Conservation (phyloP, 2,888 invertebrate genomes). For the Yponomeuta evonymella region DNA sequence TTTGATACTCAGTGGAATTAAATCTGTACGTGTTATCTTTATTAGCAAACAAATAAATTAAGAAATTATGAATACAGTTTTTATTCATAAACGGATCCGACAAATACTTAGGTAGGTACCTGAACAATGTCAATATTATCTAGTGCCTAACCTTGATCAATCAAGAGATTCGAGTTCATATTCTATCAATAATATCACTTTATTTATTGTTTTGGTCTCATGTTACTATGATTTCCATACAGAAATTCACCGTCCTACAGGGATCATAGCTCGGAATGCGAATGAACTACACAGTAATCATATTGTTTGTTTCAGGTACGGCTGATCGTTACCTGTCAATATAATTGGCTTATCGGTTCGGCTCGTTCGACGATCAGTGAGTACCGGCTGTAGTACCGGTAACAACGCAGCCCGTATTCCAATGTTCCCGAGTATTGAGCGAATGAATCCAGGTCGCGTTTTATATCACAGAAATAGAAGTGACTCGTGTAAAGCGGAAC, state of each 20-base stretch:
- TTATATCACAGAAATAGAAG: conserved; percentile 15
- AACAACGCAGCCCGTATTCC: conserved; percentile 13
- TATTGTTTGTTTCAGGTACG: conserved; percentile 9
- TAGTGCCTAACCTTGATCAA: background rate
- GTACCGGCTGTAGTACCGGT: conserved; percentile 3
- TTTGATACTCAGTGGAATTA: background rate
- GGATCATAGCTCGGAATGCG: background rate
- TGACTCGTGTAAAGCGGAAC: conserved; percentile 34
- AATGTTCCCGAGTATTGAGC: background rate
- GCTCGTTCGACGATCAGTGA: background rate
- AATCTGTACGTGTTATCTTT: background rate
- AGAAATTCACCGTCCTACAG: background rate
- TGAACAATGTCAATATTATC: background rate
- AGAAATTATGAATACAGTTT: too few species aligned
- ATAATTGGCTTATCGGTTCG: conserved; percentile 6
- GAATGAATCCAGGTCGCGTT: conserved; percentile 12
- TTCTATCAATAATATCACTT: background rate
- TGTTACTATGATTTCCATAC: background rate
- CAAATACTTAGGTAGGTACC: background rate
- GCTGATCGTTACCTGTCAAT: background rate
- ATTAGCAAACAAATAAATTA: too few species aligned
- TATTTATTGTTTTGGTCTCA: background rate
- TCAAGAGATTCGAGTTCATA: background rate
- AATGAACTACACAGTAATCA: background rate
- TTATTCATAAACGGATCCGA: too few species aligned